These are phyloP conservation scores for Quadroppia sp. DNA, from an alignment of 2,888 invertebrate species.

Conservation along the genomic window DNA sequence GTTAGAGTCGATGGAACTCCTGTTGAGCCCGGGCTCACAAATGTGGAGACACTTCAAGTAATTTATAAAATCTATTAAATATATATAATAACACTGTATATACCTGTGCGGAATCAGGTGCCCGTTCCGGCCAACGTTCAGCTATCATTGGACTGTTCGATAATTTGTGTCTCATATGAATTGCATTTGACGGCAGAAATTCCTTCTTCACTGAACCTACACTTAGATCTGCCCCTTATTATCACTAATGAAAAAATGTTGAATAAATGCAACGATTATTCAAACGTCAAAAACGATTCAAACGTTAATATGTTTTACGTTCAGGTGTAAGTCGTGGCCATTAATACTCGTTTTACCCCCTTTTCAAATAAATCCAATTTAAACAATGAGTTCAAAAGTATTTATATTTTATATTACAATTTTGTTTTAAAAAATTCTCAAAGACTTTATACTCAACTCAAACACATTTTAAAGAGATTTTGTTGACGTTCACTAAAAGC, in stretches of 20 bases:
- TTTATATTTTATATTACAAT: no score
- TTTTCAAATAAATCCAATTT: no score
- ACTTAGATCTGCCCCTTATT: conserved; percentile 9
- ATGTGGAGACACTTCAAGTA: conserved; percentile 9
- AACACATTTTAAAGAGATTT: no score
- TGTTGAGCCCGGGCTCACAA: conserved; percentile 8
- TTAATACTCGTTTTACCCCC: no score
- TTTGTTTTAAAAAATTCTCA: no score
- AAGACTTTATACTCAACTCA: no score
- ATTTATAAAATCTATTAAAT: not conserved
- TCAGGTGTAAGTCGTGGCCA: conserved; percentile 3
- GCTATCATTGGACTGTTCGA: conserved; percentile 5
- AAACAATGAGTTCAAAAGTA: no score
- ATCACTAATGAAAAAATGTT: not conserved
- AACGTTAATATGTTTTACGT: conserved; percentile 18
- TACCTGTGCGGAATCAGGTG: no score
- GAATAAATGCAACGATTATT: not conserved
- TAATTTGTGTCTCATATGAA: conserved; percentile 7
- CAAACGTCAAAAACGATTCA: not conserved
- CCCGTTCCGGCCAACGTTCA: conserved; percentile 19
- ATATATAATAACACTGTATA: not conserved
- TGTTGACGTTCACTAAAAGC: no score
- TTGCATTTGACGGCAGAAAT: conserved; percentile 15
- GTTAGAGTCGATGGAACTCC: not conserved
- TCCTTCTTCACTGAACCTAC: not conserved